phyloP scores from a whole-genome alignment of 2,113 vertebrate species.

The Boleophthalmus pectinirostris region DNA sequence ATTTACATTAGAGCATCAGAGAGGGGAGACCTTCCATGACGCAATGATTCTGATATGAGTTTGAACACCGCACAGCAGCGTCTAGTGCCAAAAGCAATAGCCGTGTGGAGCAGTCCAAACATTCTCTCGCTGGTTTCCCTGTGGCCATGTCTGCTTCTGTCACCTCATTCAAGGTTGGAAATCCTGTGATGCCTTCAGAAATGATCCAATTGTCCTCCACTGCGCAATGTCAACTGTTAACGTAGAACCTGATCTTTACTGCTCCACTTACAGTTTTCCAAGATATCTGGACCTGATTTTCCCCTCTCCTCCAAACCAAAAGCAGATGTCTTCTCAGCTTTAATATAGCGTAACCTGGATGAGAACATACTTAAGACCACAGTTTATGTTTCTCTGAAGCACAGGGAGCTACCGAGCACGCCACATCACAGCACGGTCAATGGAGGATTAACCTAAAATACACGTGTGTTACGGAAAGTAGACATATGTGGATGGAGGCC shows the following conservation, averaged over 20 bases:
- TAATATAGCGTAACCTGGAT: slow-evolving; percentile 5
- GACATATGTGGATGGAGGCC: not conserved
- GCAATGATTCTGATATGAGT: too few relatives aligned
- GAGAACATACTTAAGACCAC: not conserved
- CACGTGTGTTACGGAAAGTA: not conserved
- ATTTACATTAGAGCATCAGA: too few relatives aligned
- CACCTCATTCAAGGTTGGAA: too few relatives aligned
- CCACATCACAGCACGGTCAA: not conserved
- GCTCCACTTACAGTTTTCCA: not conserved
- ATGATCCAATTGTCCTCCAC: not conserved
- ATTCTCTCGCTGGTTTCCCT: too few relatives aligned
- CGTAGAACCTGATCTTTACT: not conserved
- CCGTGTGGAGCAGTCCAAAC: too few relatives aligned
- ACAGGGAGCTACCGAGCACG: not conserved
- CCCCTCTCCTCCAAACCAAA: not conserved
- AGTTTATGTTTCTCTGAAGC: slow-evolving; percentile 1
- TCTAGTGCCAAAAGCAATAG: too few relatives aligned
- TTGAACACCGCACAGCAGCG: too few relatives aligned
- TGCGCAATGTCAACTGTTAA: not conserved
- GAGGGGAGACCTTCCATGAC: too few relatives aligned
- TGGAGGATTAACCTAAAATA: not conserved
- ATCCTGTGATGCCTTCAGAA: not conserved
- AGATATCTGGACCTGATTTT: not conserved
- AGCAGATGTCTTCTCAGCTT: slow-evolving; percentile 1
- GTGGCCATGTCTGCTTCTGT: too few relatives aligned